Conservation (phyloP, 2,797 vertebrate species). For the Euthynnus affinis region DNA sequence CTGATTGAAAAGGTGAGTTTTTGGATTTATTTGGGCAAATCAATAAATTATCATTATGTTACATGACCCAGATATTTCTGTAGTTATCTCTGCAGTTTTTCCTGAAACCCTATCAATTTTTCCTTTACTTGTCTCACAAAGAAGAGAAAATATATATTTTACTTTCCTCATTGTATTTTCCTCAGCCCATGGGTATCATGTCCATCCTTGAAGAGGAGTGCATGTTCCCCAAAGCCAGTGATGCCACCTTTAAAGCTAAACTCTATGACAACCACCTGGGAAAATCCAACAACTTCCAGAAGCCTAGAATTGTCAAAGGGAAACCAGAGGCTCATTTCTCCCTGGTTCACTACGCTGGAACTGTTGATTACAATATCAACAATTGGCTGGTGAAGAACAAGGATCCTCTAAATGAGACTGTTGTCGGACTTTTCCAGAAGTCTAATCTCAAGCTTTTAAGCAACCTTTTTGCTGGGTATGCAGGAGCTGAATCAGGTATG, state of each 20-base stretch:
- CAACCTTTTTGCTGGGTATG: conserved; percentile 66
- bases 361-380: conserved; percentile 88
- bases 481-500: conserved; percentile 84
- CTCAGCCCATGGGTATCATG: conserved; percentile 88
- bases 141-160: background rate
- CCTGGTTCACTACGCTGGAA: conserved; percentile 86
- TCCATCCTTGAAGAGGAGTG: conserved; percentile 96
- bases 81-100: background rate
- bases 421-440: conserved; percentile 88
- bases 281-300: conserved; percentile 87
- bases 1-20: conserved; percentile 85
- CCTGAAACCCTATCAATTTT: background rate
- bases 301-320: conserved; percentile 86
- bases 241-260: conserved; percentile 89
- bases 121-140: conserved; percentile 52
- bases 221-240: conserved; percentile 92
- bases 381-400: conserved; percentile 90
- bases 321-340: conserved; percentile 88
- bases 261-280: conserved; percentile 88
- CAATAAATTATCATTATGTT: background rate
- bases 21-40: background rate
- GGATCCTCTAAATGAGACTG: conserved; percentile 88
- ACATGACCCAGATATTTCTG: background rate
- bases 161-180: background rate
- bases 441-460: conserved; percentile 77